These are phyloP conservation scores for Podarcis raffonei DNA, from an alignment of 2,113 vertebrate genomes.

Conservation along the genomic window DNA sequence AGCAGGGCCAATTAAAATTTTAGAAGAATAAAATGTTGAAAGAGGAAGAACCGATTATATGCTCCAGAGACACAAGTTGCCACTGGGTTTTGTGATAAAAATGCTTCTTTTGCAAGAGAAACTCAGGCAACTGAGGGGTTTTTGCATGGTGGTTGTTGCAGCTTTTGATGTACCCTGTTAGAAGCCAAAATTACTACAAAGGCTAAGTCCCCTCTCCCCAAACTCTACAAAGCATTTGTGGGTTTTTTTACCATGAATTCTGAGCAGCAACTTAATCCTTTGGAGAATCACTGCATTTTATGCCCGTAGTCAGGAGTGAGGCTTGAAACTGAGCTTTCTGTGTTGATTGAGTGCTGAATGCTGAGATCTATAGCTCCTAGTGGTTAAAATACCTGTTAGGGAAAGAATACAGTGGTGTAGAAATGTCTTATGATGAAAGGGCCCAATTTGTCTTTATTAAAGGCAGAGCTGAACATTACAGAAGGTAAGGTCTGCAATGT, in stretches of 20 bases:
- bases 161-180: slow-evolving; percentile 57
- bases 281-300: not conserved
- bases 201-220: slow-evolving; percentile 15
- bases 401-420: not conserved
- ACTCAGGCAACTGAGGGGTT: slow-evolving; percentile 62
- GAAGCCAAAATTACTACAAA: slow-evolving; percentile 64
- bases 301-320: slow-evolving; percentile 46
- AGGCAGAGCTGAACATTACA: not conserved
- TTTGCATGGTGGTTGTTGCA: slow-evolving; percentile 62
- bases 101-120: slow-evolving; percentile 58
- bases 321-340: slow-evolving; percentile 30
- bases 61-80: slow-evolving; percentile 63
- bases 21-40: slow-evolving; percentile 61
- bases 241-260: slow-evolving; percentile 56
- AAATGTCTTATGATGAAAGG: not conserved
- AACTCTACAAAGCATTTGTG: not conserved
- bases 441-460: not conserved
- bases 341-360: not conserved
- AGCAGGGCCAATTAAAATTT: slow-evolving; percentile 71
- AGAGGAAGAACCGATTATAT: slow-evolving; percentile 56
- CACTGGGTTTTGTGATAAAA: slow-evolving; percentile 68
- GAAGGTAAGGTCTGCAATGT: slow-evolving; percentile 8
- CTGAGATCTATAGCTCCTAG: not conserved
- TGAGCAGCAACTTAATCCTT: slow-evolving; percentile 12
- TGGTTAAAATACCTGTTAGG: slow-evolving; percentile 20